Conservation (phyloP, 2,888 invertebrate species). For the Gastracanthus pulcherrimus region DNA sequence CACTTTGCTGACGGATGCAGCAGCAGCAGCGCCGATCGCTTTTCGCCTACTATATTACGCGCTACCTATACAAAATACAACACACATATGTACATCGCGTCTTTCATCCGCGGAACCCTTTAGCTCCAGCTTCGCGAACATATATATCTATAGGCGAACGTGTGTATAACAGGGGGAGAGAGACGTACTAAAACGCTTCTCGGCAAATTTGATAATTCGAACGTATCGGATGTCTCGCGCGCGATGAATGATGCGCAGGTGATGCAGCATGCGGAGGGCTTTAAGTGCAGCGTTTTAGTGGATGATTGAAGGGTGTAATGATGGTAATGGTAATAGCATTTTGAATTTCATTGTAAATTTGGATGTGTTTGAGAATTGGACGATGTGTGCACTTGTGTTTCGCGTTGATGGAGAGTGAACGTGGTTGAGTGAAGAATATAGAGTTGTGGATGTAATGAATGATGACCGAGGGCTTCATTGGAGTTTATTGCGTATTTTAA, state of each 20-base stretch:
- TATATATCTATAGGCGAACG: no score
- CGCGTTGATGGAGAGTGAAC: background rate
- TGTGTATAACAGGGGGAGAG: background rate
- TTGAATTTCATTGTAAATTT: no score
- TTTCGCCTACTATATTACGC: background rate
- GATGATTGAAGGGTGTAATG: no score
- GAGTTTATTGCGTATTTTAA: background rate
- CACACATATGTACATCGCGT: background rate
- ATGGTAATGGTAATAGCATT: background rate
- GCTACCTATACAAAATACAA: background rate
- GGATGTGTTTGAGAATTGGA: background rate
- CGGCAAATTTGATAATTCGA: slow-evolving; percentile 49
- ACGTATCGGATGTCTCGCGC: slow-evolving; percentile 17
- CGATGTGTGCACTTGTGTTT: background rate
- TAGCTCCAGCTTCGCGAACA: background rate
- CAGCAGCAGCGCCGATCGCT: background rate
- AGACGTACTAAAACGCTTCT: slow-evolving; percentile 20
- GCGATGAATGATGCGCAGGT: background rate
- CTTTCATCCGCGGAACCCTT: background rate
- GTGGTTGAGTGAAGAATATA: background rate
- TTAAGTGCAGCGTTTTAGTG: no score
- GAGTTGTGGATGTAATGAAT: background rate
- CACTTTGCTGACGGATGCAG: slow-evolving; percentile 34
- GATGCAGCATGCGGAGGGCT: background rate
- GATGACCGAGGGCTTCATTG: background rate